Base-by-base conservation (phyloP, 2,113 vertebrate genomes). In the Scomber japonicus region DNA sequence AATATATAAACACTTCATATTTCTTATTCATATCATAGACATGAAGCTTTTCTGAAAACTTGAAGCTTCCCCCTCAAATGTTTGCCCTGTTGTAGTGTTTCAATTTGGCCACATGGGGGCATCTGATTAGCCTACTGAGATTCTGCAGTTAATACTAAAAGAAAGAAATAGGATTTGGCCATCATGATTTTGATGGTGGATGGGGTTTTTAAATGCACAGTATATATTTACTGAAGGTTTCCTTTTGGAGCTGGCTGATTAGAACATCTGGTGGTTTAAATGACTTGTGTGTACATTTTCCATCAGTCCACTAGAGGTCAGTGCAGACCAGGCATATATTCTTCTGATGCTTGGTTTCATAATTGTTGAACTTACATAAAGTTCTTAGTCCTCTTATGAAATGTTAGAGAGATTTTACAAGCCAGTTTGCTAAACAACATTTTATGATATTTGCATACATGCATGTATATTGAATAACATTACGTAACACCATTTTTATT, bases 361-460 rank as follows among this genome's bases (percentile, higher is more conserved):
- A 84, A 87, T 71, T 71, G 46, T 67, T 82, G 27, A 55, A 71
- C 75, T 87, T 88, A 87, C 35, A 87, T 89, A 84, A 90, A 93
- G 68, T 87, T 86, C 78, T 89, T 90, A 83, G n/a, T 73, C 40
- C 40, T 55, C 49, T 83, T 63, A n/a, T 24, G 31, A 44, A 31
- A 72, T 75, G 51, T 35, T 70, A 4, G n/a, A 12, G 15, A 55
- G 67, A 11, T 77, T 86, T 61, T 61, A 24, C 35, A 17, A 46
- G 12, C 16, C 56, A 40, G 5, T 45, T 45, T 14, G 60, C 2
- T 35, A 3, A 4, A 9, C 19, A 21, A 51, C 40, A 15, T 72
- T 1, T 5, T 13, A 61, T 24, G 0, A 53, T 27, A 16, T 59
- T 56, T 21, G 4, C 6, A 56, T 5, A 3, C n/a, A 50, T 11